Evolutionary conservation across 2,888 invertebrate species (phyloP).

Genomic region (Orchestes rusci): DNA sequence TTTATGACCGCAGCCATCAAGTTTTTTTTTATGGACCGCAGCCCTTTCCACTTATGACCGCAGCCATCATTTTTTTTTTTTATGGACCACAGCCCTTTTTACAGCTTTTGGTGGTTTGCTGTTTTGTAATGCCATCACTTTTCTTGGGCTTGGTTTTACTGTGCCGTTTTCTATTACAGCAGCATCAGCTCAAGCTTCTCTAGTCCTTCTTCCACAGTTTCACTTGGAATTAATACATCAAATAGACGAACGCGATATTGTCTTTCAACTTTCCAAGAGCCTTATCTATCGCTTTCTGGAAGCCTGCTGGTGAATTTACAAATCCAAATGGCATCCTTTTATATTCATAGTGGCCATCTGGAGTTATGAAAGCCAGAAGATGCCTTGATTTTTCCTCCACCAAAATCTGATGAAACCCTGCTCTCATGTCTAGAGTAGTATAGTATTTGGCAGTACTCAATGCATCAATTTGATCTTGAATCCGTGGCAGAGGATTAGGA

Average conservation of each 20-base stretch:
- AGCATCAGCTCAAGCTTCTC: constrained; percentile 8
- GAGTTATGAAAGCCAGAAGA: constrained; percentile 21
- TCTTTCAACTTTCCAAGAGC: constrained; percentile 18
- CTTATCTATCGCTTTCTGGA: constrained; percentile 19
- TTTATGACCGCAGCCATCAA: background rate
- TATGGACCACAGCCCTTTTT: constrained; percentile 14
- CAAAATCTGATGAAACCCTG: constrained; percentile 19
- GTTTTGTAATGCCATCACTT: constrained; percentile 24
- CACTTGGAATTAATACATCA: constrained; percentile 18
- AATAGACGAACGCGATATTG: constrained; percentile 21
- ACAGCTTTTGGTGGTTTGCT: constrained; percentile 22
- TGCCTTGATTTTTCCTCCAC: constrained; percentile 17
- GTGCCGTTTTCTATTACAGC: constrained; percentile 18
- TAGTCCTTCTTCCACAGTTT: constrained; percentile 5
- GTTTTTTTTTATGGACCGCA: background rate
- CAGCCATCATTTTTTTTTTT: background rate
- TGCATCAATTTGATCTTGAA: constrained; percentile 11
- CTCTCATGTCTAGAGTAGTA: constrained; percentile 24
- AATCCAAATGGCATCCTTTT: constrained; percentile 24
- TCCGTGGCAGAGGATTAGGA: constrained; percentile 6
- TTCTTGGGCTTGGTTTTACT: constrained; percentile 22
- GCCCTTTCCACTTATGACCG: background rate
- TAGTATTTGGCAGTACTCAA: constrained; percentile 18
- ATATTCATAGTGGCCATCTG: constrained; percentile 25
- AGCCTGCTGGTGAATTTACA: constrained; percentile 21